Percentiles rank a stretch among this genome's conserved stretches.
These are phyloP conservation scores for Cydia fagiglandana DNA, from an alignment of 1,140 invertebrate species.

Conservation along the genomic window DNA sequence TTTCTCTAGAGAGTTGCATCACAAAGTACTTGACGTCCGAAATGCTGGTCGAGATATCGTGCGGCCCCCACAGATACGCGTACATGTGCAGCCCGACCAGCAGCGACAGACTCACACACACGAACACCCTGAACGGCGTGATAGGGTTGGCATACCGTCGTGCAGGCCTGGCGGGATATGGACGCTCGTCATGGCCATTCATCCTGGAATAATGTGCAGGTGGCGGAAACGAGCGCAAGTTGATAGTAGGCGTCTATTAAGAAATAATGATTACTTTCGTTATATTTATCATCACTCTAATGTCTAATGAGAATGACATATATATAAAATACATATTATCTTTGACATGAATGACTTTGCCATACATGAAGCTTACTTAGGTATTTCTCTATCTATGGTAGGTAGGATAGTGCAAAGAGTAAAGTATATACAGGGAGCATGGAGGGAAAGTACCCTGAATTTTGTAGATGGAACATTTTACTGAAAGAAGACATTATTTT, in stretches of 20 bases:
- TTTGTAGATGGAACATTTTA: too few relatives aligned
- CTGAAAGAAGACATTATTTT: too few relatives aligned
- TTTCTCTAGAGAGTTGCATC: slow-evolving; percentile 59
- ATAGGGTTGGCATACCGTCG: background rate
- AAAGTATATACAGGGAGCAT: too few relatives aligned
- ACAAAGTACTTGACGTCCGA: slow-evolving; percentile 63
- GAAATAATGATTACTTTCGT: background rate
- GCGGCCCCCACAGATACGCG: slow-evolving; percentile 52
- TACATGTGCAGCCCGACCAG: slow-evolving; percentile 62
- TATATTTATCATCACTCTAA: background rate
- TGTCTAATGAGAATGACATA: background rate
- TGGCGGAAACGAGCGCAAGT: background rate
- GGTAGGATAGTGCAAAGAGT: too few relatives aligned
- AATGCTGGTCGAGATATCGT: slow-evolving; percentile 61
- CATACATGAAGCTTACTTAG: too few relatives aligned
- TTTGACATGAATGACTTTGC: too few relatives aligned
- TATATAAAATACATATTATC: too few relatives aligned
- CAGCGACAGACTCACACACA: slow-evolving; percentile 53
- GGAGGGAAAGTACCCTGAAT: too few relatives aligned
- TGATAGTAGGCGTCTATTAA: background rate
- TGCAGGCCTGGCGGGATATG: background rate
- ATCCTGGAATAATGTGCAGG: background rate
- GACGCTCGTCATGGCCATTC: background rate
- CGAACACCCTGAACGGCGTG: slow-evolving; percentile 58
- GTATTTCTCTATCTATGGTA: too few relatives aligned